Conservation (phyloP, 35 echinoderm and acorn worm genomes). For the Chiridota heheva region DNA sequence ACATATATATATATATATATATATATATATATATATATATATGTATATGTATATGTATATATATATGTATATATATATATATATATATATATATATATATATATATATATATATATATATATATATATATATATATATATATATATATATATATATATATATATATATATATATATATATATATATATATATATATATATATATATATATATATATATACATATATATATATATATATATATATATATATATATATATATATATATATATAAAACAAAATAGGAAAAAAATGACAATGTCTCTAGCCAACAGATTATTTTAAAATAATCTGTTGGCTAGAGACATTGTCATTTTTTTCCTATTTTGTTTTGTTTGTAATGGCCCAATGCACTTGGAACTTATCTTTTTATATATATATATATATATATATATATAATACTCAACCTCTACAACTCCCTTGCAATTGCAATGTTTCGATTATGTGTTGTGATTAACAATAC, state of each 20-base stretch:
- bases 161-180: not conserved
- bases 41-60: no score
- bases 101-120: not conserved
- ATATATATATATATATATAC: not conserved
- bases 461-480: no score
- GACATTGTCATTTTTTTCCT: no score
- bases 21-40: no score
- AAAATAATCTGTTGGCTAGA: no score
- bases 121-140: not conserved
- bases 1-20: no score
- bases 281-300: no score
- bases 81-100: not conserved
- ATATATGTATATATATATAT: not conserved
- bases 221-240: not conserved
- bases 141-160: not conserved
- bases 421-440: constrained; percentile 6
- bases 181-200: not conserved
- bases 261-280: not conserved
- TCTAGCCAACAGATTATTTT: no score
- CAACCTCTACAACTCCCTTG: not conserved
- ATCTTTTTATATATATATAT: no score
- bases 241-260: not conserved
- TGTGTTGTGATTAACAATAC: no score
- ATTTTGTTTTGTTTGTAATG: no score
- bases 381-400: not conserved